A percentile compares a stretch with the other conserved stretches of the same genome.
These are phyloP conservation scores for Otolemur crassicaudatus DNA, from an alignment of 2,797 vertebrate genomes.

Conservation along the genomic window DNA sequence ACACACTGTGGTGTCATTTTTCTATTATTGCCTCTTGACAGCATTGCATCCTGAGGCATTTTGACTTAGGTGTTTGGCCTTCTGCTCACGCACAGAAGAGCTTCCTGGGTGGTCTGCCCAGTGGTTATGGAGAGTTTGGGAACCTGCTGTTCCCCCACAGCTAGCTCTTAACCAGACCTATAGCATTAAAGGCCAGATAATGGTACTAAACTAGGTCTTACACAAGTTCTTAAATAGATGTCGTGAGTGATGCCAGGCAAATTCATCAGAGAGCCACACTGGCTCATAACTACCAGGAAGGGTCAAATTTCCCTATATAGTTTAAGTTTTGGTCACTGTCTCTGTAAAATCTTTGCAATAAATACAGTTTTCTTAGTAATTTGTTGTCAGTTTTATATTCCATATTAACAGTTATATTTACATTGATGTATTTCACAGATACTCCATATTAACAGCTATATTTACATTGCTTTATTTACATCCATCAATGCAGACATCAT, in stretches of 20 bases:
- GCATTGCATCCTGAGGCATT: slow-evolving; percentile 40
- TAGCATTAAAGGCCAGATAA: neutral
- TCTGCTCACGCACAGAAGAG: neutral
- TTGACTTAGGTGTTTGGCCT: slow-evolving; percentile 69
- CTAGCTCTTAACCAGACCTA: slow-evolving; percentile 43
- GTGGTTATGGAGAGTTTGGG: slow-evolving; percentile 19
- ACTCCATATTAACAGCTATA: neutral
- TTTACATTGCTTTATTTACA: neutral
- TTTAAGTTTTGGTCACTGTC: neutral
- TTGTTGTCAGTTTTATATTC: neutral
- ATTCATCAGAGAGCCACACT: neutral
- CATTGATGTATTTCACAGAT: slow-evolving; percentile 15
- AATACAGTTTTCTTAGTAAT: slow-evolving; percentile 14
- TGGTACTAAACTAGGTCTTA: neutral
- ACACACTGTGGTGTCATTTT: neutral
- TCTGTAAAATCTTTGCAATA: neutral
- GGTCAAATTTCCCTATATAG: neutral
- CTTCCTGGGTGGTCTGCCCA: slow-evolving; percentile 37
- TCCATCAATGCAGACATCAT: neutral
- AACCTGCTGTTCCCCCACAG: slow-evolving; percentile 53
- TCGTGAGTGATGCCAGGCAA: neutral
- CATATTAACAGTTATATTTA: neutral
- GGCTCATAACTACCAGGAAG: neutral
- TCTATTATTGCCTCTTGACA: slow-evolving; percentile 68
- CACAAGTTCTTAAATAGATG: neutral